Evolutionary conservation across 2,113 vertebrate species (phyloP).

Genomic region (Platichthys flesus): DNA sequence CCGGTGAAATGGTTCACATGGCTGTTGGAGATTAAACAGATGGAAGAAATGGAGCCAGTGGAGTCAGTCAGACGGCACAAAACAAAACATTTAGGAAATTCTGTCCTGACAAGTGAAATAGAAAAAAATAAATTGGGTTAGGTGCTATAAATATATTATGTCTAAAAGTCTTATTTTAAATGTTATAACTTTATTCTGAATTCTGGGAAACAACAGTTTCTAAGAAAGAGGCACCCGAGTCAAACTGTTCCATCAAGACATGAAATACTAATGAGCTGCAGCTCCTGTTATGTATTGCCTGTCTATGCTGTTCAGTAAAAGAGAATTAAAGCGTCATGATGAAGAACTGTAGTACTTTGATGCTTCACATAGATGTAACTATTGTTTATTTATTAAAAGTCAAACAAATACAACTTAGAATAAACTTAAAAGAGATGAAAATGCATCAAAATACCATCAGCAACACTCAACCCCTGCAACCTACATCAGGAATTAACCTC

Average conservation of each 20-base stretch:
- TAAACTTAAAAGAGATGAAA: slow-evolving; percentile 12
- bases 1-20: slow-evolving; percentile 95
- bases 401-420: slow-evolving; percentile 7
- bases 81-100: slow-evolving; percentile 23
- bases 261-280: slow-evolving; percentile 36
- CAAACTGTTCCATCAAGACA: slow-evolving; percentile 20
- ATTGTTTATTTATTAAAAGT: background rate
- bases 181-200: slow-evolving; percentile 27
- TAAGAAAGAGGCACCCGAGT: background rate
- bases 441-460: background rate
- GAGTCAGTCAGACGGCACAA: slow-evolving; percentile 4
- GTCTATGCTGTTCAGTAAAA: slow-evolving; percentile 9
- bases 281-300: slow-evolving; percentile 1
- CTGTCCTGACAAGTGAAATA: slow-evolving; percentile 5
- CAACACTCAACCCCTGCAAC: slow-evolving; percentile 18
- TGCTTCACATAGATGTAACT: slow-evolving; percentile 5
- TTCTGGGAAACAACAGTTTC: background rate
- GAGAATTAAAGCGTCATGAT: background rate
- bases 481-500: slow-evolving; percentile 35
- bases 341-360: background rate
- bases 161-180: slow-evolving; percentile 17
- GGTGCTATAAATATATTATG: slow-evolving; percentile 38
- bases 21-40: slow-evolving; percentile 74
- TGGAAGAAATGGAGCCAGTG: slow-evolving; percentile 1
- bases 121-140: background rate